Evolutionary conservation across 2,113 vertebrate genomes (phyloP), one percentile per base, ranked within the genome.

Genomic region (Ancistrus triradiatus): DNA sequence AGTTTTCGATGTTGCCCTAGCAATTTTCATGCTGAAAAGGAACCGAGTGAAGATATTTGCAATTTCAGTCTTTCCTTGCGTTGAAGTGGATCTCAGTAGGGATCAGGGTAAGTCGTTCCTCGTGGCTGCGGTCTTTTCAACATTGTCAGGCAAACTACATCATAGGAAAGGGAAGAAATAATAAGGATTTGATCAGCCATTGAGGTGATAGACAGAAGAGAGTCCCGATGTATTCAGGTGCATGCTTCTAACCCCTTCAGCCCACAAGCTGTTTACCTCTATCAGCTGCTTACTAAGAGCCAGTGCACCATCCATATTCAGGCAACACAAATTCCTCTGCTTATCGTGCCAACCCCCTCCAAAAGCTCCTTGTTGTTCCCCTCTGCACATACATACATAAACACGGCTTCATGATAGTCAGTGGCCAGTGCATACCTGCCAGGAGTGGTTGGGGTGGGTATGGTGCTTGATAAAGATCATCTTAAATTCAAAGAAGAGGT

Each of bases 401-500:
- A 87, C 81, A 79, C 79, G 35, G 85, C 84, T 87, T 86, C 85
- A 87, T 83, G 86, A 82, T 85, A 78, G 84, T 80, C 74, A 75
- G 84, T 80, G 82, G 81, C 83, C 77, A 80, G 64, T 62, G 67
- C 66, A 70, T 77, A 66, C 51, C 74, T 73, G 71, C 77, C 72
- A 74, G 76, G 49, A n/a, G n/a, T n/a, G n/a, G n/a, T n/a, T n/a
- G n/a, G n/a, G n/a, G n/a, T n/a, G n/a, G n/a, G n/a, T n/a, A n/a
- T n/a, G 79, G 63, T 17, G 31, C 27, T 22, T 82, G 84, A 87
- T 87, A 85, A 84, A 84, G 79, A 87, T 88, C 87, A 84, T 83
- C 85, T 87, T 88, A 85, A 89, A 89, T 88, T 84, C 83, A 85
- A 88, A 89, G 83, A 73, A 83, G 84, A 82, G 85, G 83, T 87